A percentile compares a stretch with the other conserved stretches of the same genome.
Conservation (phyloP, 2,113 vertebrate species). For the Amphiprion percula region DNA sequence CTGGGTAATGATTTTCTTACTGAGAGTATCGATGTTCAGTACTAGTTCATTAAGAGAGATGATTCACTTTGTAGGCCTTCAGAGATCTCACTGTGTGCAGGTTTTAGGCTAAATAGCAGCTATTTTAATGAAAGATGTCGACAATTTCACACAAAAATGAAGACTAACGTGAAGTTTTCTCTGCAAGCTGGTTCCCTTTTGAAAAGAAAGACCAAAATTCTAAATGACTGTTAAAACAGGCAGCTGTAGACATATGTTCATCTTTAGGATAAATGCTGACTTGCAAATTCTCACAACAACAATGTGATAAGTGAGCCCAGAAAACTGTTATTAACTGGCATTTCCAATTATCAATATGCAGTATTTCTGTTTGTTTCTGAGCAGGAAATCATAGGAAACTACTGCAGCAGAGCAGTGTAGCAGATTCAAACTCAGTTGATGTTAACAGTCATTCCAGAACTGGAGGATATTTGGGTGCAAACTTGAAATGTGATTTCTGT, state of each 20-base stretch:
- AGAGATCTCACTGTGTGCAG: conserved; percentile 4
- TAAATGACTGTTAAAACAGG: neutral
- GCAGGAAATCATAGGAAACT: too few relatives aligned
- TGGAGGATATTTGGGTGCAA: too few relatives aligned
- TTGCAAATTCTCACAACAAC: conserved; percentile 18
- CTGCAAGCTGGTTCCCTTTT: neutral
- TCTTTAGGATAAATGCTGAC: conserved; percentile 16
- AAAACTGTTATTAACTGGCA: conserved; percentile 1
- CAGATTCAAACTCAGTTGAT: too few relatives aligned
- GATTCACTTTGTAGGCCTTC: conserved; percentile 11
- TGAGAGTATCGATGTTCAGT: conserved; percentile 32
- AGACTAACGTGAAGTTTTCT: neutral
- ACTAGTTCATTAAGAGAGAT: conserved; percentile 40
- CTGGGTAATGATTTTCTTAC: conserved; percentile 45
- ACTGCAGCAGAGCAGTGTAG: too few relatives aligned
- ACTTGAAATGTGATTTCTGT: too few relatives aligned
- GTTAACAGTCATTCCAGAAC: too few relatives aligned
- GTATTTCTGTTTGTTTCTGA: too few relatives aligned
- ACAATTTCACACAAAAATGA: neutral
- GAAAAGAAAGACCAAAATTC: neutral
- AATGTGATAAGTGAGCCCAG: neutral
- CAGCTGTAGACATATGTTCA: neutral
- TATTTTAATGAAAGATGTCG: neutral
- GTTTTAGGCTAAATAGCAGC: neutral
- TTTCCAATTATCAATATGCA: too few relatives aligned